Evolutionary conservation across 2,113 vertebrate species (phyloP).

Genomic region (Brachypteracias leptosomus): DNA sequence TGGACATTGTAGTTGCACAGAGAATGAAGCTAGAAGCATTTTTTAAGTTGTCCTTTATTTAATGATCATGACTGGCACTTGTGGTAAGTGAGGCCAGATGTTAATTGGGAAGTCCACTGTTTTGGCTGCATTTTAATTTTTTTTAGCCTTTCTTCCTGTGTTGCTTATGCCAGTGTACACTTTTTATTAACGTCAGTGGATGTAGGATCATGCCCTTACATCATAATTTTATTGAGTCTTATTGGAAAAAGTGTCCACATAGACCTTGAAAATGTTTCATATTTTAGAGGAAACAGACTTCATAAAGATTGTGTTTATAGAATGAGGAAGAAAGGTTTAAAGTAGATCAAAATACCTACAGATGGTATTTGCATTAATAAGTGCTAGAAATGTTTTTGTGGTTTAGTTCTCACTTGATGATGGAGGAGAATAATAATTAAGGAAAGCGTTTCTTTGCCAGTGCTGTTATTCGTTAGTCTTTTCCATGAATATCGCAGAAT

Average conservation of each 20-base stretch:
- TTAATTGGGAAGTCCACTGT: not conserved
- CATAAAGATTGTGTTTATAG: not conserved
- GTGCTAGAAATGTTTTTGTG: not conserved
- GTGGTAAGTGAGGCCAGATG: not conserved
- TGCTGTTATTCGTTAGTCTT: not conserved
- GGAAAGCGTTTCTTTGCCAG: slow-evolving; percentile 8
- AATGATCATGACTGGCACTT: not conserved
- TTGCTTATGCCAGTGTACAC: not conserved
- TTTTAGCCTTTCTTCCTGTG: not conserved
- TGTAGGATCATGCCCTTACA: not conserved
- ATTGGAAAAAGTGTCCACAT: not conserved
- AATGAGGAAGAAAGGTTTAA: not conserved
- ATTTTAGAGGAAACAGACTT: not conserved
- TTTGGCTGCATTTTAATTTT: not conserved
- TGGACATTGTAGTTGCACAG: not conserved
- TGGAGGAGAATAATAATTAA: not conserved
- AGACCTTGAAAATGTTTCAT: not conserved
- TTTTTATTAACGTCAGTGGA: not conserved
- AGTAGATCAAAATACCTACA: not conserved
- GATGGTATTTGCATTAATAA: not conserved
- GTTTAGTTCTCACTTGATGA: not conserved
- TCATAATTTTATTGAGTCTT: not conserved
- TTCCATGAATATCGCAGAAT: not conserved
- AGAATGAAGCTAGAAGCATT: not conserved
- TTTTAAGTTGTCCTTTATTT: not conserved